Conservation (phyloP, 2,888 invertebrate species). For the Eurytoma adleriae region DNA sequence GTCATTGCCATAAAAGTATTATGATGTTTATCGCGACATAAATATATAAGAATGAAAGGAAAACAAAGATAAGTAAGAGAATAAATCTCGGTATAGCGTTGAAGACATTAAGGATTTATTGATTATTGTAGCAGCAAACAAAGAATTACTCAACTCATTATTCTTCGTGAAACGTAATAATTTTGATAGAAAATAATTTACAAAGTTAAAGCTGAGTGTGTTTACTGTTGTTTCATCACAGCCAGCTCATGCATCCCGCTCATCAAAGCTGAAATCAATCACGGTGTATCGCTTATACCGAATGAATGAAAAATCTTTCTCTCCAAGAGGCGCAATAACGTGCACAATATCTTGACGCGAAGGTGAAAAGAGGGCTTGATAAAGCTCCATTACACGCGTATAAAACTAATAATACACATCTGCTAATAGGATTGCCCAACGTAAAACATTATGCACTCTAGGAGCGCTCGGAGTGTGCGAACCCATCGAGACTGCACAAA, state of each 20-base stretch:
- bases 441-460: constrained; percentile 10
- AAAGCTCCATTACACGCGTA: not conserved
- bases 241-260: no score
- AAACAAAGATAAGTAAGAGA: no score
- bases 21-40: no score
- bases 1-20: no score
- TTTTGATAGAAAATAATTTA: no score
- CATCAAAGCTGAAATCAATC: not conserved
- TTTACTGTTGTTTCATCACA: not conserved
- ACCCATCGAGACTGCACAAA: constrained; percentile 16
- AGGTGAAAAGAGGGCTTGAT: not conserved
- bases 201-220: no score
- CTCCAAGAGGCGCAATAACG: not conserved
- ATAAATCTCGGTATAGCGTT: no score
- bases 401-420: constrained; percentile 21
- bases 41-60: no score
- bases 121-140: no score
- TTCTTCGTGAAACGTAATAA: no score
- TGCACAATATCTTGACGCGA: not conserved
- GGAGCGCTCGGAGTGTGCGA: not conserved
- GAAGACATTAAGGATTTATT: no score
- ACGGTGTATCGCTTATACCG: not conserved
- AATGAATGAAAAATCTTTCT: not conserved
- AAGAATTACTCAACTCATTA: no score
- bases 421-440: constrained; percentile 29